Evolutionary conservation across 2,888 invertebrate species (phyloP), one percentile per base, ranked within the genome.

Genomic region (Euclidia mi): DNA sequence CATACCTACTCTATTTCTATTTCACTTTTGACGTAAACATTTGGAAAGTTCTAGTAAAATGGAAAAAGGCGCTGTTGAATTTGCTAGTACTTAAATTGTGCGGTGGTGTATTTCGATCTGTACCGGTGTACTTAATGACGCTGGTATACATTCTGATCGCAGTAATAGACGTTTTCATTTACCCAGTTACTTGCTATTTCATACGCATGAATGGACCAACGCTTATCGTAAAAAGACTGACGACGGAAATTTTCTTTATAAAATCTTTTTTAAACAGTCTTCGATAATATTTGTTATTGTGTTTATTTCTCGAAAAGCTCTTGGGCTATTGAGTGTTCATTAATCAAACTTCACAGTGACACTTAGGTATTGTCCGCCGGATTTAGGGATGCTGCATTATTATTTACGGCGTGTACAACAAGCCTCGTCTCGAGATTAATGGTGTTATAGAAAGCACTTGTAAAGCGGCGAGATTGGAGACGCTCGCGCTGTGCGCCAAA

Each of bases 261-360:
- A 38, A 42, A 56, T 55, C 41, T 61, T 58, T 45, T 57, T 14
- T 42, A 49, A 68, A 61, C 68, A 41, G 20, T 64, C 47, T 47
- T 3, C 50, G 38, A 62, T 65, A 41, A 64, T 68, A 62, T 73
- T 73, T 41, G 56, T 32, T 65, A 43, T 55, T 59, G 59, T 65
- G 59, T 65, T 50, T 71, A 71, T 63, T 66, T 44, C 56, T 40
- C 41, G 51, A 51, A 41, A 52, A 40, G 35, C 58, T 60, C 65
- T 72, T 68, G 68, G 49, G 43, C 51, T 71, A 82, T 79, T 69
- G 73, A 70, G 76, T 67, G 71, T 78, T 78, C 85, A 87, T 87
- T 87, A 84, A 87, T 87, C 87, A 87, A 83, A 82, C 67, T 80
- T 81, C 74, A 76, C 58, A 65, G 64, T 65, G 84, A 81, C 84